Conservation (phyloP, 2,797 vertebrate species). For the Aldrovandia affinis region DNA sequence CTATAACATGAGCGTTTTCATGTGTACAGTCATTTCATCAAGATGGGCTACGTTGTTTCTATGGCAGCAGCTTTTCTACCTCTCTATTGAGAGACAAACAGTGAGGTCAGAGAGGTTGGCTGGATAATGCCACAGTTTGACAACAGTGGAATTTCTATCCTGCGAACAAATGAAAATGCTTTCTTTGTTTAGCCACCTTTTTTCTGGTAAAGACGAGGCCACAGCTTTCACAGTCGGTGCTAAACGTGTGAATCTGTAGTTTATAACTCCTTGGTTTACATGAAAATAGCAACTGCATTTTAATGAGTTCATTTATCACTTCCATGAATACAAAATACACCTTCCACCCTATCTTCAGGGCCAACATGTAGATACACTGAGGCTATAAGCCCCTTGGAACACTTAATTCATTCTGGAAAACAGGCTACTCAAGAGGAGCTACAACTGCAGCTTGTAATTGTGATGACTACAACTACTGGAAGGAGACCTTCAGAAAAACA, state of each 20-base stretch:
- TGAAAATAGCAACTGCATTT: not conserved
- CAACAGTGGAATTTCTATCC: conserved; percentile 1
- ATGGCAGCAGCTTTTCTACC: conserved; percentile 21
- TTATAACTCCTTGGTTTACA: not conserved
- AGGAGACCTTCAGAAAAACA: no score
- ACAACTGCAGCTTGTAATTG: not conserved
- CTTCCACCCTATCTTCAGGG: not conserved
- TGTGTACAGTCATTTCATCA: conserved; percentile 1
- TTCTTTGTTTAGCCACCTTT: conserved; percentile 15
- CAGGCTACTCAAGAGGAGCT: not conserved
- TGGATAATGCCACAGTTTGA: conserved; percentile 26
- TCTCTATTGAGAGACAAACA: conserved; percentile 25
- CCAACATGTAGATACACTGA: not conserved
- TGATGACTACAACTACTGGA: not conserved
- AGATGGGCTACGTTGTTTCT: conserved; percentile 13
- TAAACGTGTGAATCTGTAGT: not conserved
- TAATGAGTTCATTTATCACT: not conserved
- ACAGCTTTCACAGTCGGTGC: not conserved
- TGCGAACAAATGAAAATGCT: not conserved
- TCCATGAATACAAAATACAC: conserved; percentile 3
- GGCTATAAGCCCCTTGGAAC: conserved; percentile 1
- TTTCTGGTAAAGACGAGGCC: conserved; percentile 1
- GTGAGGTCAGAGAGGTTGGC: conserved; percentile 15
- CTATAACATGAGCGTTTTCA: conserved; percentile 19
- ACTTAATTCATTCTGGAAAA: not conserved